These are phyloP conservation scores for Vollenhovia emeryi DNA, from an alignment of 1,140 invertebrate genomes.

Conservation along the genomic window DNA sequence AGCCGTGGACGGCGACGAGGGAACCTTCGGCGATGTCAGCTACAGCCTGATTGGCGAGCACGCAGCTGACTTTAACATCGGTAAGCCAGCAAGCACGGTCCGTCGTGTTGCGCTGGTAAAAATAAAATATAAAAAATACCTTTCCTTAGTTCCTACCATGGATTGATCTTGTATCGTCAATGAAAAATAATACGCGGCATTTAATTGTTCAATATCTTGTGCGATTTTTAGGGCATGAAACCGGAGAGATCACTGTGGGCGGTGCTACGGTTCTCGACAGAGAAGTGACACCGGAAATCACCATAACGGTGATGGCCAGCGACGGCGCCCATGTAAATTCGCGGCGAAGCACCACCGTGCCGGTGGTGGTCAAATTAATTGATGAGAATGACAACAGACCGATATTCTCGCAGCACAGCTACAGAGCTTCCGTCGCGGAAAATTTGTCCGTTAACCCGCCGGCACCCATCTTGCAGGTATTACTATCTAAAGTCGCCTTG, in stretches of 20 bases:
- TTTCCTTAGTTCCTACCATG: no score
- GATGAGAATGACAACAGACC: constrained; percentile 95
- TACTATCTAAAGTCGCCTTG: not conserved
- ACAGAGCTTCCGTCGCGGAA: constrained; percentile 93
- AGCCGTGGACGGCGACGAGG: constrained; percentile 91
- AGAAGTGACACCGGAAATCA: constrained; percentile 90
- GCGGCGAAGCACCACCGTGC: constrained; percentile 89
- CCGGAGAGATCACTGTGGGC: constrained; percentile 92
- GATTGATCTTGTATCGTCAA: not conserved
- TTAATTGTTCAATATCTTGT: not conserved
- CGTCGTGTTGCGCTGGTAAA: not conserved
- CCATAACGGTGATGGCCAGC: constrained; percentile 91
- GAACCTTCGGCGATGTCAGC: constrained; percentile 89
- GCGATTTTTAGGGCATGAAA: constrained; percentile 84
- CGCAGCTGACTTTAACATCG: constrained; percentile 90
- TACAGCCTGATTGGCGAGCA: constrained; percentile 92
- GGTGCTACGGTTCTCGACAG: constrained; percentile 91
- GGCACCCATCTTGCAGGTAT: constrained; percentile 91
- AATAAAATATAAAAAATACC: no score
- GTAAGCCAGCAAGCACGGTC: constrained; percentile 72
- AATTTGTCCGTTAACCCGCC: constrained; percentile 92
- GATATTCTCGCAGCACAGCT: constrained; percentile 90
- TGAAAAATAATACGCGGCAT: not conserved
- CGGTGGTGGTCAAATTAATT: constrained; percentile 91
- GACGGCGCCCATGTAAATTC: constrained; percentile 91